Evolutionary conservation across 2,797 vertebrate species (phyloP), one percentile per base, ranked within the genome.

Genomic region (Paratrypauchen microcephalus): DNA sequence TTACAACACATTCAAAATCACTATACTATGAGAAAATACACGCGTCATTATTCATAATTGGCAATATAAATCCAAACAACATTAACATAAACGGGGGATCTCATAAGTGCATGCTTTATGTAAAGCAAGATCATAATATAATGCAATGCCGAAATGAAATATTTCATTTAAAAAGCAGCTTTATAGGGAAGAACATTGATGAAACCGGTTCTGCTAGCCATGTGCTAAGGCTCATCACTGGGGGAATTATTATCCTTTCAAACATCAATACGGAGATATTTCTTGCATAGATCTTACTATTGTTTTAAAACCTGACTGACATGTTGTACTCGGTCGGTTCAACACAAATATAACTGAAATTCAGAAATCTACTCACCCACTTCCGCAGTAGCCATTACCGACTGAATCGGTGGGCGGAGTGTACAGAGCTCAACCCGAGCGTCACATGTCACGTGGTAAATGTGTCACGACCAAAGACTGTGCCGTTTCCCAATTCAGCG

Each of bases 311-410:
- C 13, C 6, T 4, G 41, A 19, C 0, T 48, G 23, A 28, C 23
- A 64, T 24, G 26, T 47, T 16, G 13, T 36, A 23, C 30, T 32
- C 7, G 16, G 19, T 66, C 13, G 9, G 19, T 24, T 55, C 19
- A 32, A 16, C 30, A 66, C 5, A 39, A 0, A n/a, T 5, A 65
- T 13, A n/a, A 30, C 21, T 45, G 41, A 24, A 5, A 65, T 16
- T 21, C 50, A 2, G 71, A 23, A 32, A 26, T 48, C 2, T 6
- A 89, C 93, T 91, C 72, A 92, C 93, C 93, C 65, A 90, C 89
- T 93, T 93, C 92, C 85, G 92, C 58, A 55, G 83, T 85, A 52
- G 92, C 91, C 93, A 94, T 94, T 66, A 74, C 66, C 82, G 62
- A 70, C 65, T 76, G 80, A 32, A 58, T 8, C 1, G 26, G 75